Conservation (phyloP, 2,888 invertebrate species). For the Yponomeuta sedellus region DNA sequence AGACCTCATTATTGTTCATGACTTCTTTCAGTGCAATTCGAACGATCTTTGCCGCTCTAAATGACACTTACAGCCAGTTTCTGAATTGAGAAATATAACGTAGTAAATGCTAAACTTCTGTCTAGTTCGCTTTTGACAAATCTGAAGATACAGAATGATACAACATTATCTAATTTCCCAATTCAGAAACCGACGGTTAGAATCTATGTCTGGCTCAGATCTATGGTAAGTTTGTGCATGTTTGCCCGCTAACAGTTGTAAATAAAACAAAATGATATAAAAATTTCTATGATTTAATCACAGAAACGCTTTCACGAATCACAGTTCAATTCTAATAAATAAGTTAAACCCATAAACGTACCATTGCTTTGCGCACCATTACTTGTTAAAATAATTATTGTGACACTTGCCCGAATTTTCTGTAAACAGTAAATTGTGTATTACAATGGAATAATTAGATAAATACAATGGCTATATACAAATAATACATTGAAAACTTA, state of each 20-base stretch:
- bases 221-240: no score
- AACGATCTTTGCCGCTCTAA: no score
- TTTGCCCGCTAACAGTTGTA: not conserved
- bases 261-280: slow-evolving; percentile 18
- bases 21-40: no score
- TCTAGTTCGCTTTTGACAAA: no score
- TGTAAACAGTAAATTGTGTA: not conserved
- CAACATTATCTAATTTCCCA: no score
- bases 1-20: no score
- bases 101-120: no score
- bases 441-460: not conserved
- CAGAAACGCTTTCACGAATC: slow-evolving; percentile 37
- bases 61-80: no score
- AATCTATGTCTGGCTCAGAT: no score
- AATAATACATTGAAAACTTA: not conserved
- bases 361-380: not conserved
- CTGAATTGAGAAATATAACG: no score
- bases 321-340: slow-evolving; percentile 31
- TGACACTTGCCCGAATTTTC: not conserved
- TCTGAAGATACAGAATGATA: no score
- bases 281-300: slow-evolving; percentile 37
- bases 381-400: not conserved
- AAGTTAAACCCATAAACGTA: slow-evolving; percentile 14
- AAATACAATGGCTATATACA: not conserved
- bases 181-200: no score